These are phyloP conservation scores for Oxytorus armatus DNA, from an alignment of 2,888 invertebrate species.

Conservation along the genomic window DNA sequence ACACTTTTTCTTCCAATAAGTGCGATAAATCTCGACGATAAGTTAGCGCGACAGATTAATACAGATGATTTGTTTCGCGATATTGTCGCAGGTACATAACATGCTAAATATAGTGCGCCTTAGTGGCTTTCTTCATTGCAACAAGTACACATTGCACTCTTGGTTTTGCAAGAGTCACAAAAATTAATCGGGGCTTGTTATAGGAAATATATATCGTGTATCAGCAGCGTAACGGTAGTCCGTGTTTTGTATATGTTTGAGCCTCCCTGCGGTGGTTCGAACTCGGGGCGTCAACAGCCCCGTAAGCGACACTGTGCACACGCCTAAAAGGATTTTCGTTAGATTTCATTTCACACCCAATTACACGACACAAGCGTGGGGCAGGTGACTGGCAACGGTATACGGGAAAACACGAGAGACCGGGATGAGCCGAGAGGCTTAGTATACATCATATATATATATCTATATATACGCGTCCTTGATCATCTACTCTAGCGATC, in stretches of 20 bases:
- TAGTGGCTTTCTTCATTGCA: not conserved
- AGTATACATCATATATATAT: no score
- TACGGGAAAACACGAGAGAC: conserved; percentile 47
- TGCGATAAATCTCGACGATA: not conserved
- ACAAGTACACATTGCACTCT: conserved; percentile 10
- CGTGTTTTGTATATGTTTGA: conserved; percentile 34
- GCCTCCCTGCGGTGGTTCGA: conserved; percentile 57
- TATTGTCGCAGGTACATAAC: conserved; percentile 1
- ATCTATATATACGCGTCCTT: conserved; percentile 44
- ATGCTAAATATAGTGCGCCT: conserved; percentile 1
- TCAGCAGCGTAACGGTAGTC: conserved; percentile 33
- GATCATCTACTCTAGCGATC: conserved; percentile 36
- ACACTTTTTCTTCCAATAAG: no score
- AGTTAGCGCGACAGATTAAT: not conserved
- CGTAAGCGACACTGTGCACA: conserved; percentile 81
- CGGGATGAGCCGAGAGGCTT: conserved; percentile 56
- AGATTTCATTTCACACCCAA: conserved; percentile 84
- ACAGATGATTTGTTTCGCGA: not conserved
- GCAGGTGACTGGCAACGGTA: conserved; percentile 62
- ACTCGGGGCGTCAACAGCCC: conserved; percentile 75
- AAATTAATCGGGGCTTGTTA: not conserved
- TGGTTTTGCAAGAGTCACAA: no score
- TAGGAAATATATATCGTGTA: not conserved
- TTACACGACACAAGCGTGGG: conserved; percentile 79
- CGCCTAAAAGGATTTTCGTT: conserved; percentile 84